Conservation (phyloP, 2,797 vertebrate species). For the Sphaeramia orbicularis region DNA sequence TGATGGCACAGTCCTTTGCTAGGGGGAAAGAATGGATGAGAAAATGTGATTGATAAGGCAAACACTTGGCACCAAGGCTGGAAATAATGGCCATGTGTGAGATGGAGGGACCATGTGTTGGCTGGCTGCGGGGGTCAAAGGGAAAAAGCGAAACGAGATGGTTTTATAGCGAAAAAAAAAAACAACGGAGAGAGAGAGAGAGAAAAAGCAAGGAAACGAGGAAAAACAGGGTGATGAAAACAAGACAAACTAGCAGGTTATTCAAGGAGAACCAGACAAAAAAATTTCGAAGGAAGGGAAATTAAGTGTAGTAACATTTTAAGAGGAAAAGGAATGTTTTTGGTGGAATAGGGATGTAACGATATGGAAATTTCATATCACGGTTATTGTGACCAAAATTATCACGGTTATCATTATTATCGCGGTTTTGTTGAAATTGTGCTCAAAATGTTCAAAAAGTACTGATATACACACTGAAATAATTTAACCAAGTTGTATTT, state of each 20-base stretch:
- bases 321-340: slow-evolving; percentile 20
- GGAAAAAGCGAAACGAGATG: slow-evolving; percentile 31
- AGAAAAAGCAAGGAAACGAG: not conserved
- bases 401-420: no score
- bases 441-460: no score
- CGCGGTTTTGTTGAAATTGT: no score
- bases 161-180: slow-evolving; percentile 21
- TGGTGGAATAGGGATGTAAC: no score
- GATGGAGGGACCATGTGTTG: slow-evolving; percentile 30
- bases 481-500: no score
- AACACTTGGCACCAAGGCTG: slow-evolving; percentile 69
- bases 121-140: slow-evolving; percentile 55
- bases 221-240: slow-evolving; percentile 9
- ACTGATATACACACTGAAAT: no score
- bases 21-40: slow-evolving; percentile 70
- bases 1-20: slow-evolving; percentile 70
- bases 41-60: slow-evolving; percentile 78
- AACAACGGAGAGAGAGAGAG: slow-evolving; percentile 11
- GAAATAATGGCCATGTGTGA: slow-evolving; percentile 55
- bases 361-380: no score
- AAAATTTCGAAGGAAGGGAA: slow-evolving; percentile 10
- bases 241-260: not conserved
- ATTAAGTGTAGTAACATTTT: not conserved
- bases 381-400: no score
- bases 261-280: not conserved